Base-by-base conservation (phyloP, 2,888 invertebrate species). In the Pseudococcus longispinus region DNA sequence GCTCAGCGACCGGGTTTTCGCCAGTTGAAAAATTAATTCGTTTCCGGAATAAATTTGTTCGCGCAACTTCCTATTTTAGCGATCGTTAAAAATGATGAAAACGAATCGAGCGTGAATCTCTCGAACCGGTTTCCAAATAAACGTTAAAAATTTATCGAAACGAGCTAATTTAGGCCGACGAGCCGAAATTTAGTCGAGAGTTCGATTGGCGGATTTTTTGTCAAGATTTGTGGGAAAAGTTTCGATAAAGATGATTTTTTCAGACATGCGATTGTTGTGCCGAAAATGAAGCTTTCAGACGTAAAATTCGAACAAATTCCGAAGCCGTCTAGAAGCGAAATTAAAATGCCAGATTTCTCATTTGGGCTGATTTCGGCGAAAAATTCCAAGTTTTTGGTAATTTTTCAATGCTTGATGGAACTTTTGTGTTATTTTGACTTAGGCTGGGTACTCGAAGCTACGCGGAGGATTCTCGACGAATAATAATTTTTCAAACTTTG, bases 11-110 rank as follows among this genome's bases (percentile, higher is more conserved):
- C 8, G 60, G n/a, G 29, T 70, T 70, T 70, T 60, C 13, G 60
- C 18, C 15, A 29, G 29, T 29, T 70, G 29, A 70, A 70, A 60
- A 70, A 70, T 70, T 70, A 70, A 70, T 70, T 29, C 70, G 70
- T 70, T 70, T 70, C 70, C 70, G 70, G 70, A 29, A 70, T 70
- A 29, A 70, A 70, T 70, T 70, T 70, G 70, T 23, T 70, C 70
- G 70, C 70, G 32, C 15, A 29, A 29, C 70, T 70, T 70, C 70
- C 70, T 70, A 70, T 70, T 70, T 70, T 70, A 9, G 37, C 29
- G 70, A 18, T 70, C 70, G 70, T 70, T 70, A 70, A 60, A 51
- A 55, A 55, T n/a, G n/a, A 55, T 60, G 5, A 60, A 70, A 70
- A 70, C 70, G 70, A 29, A 70, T 60, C 60, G 60, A 20, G 60